These are phyloP conservation scores for Ptilodon capucinus DNA, from an alignment of 2,888 invertebrate species.

Conservation along the genomic window DNA sequence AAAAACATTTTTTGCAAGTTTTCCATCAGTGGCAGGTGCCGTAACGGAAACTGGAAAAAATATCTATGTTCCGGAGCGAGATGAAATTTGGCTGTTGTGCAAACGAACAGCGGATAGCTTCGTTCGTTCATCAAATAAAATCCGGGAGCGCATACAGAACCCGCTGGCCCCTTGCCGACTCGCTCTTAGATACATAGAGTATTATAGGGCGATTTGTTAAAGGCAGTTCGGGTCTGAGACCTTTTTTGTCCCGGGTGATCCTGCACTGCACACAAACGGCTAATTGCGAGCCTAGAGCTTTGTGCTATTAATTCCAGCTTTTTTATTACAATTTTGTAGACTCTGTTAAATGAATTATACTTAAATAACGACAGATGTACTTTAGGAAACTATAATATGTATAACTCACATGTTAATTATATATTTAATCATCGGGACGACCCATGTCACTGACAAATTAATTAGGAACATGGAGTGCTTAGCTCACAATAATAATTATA, in stretches of 20 bases:
- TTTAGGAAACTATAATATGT: too few relatives aligned
- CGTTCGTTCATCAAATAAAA: slow-evolving; percentile 44
- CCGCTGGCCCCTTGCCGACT: too few relatives aligned
- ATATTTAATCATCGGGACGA: too few relatives aligned
- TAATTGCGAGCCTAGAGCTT: slow-evolving; percentile 42
- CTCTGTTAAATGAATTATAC: slow-evolving; percentile 5
- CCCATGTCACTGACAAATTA: too few relatives aligned
- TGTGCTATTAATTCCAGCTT: slow-evolving; percentile 18
- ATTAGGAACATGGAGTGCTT: too few relatives aligned
- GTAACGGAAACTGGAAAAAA: slow-evolving; percentile 25
- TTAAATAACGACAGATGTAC: too few relatives aligned
- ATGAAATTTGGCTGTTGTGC: slow-evolving; percentile 43
- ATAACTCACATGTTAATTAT: too few relatives aligned
- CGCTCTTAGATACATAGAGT: too few relatives aligned
- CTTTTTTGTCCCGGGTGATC: slow-evolving; percentile 22
- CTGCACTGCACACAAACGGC: slow-evolving; percentile 33
- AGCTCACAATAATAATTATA: too few relatives aligned
- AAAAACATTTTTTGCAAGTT: slow-evolving; percentile 18
- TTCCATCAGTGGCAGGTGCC: slow-evolving; percentile 32
- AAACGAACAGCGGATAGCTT: slow-evolving; percentile 37
- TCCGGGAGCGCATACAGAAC: too few relatives aligned
- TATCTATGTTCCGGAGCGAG: slow-evolving; percentile 21
- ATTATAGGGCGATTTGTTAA: too few relatives aligned
- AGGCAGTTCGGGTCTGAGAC: too few relatives aligned
- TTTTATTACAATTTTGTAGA: slow-evolving; percentile 17